Percentiles rank a stretch among this genome's conserved stretches.
Conservation (phyloP, 2,888 invertebrate genomes). For the Eupithecia subumbrata region DNA sequence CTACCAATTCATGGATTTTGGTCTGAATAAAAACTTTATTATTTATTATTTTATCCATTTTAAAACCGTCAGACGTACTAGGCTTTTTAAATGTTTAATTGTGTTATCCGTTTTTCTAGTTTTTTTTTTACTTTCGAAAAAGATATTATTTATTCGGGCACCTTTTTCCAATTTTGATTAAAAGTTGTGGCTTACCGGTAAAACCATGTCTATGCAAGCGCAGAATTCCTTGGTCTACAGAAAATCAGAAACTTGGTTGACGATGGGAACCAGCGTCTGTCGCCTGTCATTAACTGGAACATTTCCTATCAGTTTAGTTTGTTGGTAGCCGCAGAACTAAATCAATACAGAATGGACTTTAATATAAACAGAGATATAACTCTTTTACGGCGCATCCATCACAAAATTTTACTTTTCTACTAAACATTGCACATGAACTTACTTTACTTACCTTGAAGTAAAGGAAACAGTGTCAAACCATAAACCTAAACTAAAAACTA, state of each 20-base stretch:
- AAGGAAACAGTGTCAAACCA: too few relatives aligned
- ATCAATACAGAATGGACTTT: conserved; percentile 15
- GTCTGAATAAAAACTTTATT: too few relatives aligned
- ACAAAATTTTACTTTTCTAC: background rate
- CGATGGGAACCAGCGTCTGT: conserved; percentile 50
- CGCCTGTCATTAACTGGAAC: conserved; percentile 61
- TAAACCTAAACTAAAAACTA: too few relatives aligned
- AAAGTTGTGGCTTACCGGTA: background rate
- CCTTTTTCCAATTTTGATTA: background rate
- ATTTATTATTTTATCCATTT: too few relatives aligned
- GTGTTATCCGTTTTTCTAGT: background rate
- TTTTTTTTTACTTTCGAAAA: too few relatives aligned
- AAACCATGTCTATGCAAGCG: background rate
- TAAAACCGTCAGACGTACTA: too few relatives aligned
- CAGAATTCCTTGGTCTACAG: background rate
- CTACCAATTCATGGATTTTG: too few relatives aligned
- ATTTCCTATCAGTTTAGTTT: conserved; percentile 62
- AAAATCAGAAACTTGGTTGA: conserved; percentile 25
- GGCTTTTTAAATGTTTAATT: too few relatives aligned
- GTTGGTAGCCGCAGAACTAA: conserved; percentile 42
- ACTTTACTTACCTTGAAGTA: too few relatives aligned
- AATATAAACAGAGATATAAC: background rate
- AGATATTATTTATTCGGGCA: too few relatives aligned
- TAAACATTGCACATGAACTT: background rate
- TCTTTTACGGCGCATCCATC: background rate